Evolutionary conservation across 2,113 vertebrate genomes (phyloP).

Genomic region (Helogale parvula): DNA sequence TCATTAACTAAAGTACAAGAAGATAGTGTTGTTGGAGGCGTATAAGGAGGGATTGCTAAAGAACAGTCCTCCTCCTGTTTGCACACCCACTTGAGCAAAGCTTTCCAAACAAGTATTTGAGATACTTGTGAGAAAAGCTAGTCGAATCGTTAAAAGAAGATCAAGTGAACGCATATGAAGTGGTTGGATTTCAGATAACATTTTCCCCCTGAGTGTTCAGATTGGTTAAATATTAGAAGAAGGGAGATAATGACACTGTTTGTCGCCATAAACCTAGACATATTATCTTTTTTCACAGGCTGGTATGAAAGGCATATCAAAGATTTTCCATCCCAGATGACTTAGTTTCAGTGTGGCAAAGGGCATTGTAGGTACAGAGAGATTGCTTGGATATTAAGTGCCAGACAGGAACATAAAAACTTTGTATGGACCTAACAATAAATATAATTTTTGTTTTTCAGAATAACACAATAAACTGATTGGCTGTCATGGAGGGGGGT

Average conservation of each 20-base stretch:
- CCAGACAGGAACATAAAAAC: background rate
- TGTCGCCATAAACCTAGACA: conserved; percentile 86
- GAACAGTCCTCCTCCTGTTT: conserved; percentile 88
- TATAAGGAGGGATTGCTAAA: conserved; percentile 87
- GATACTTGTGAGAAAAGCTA: conserved; percentile 88
- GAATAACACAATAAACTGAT: background rate
- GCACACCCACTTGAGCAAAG: conserved; percentile 88
- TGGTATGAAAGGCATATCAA: conserved; percentile 86
- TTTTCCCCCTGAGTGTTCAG: conserved; percentile 89
- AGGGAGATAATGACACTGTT: conserved; percentile 88
- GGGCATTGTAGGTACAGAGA: conserved; percentile 59
- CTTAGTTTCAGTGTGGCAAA: conserved; percentile 70
- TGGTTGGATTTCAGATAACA: conserved; percentile 92
- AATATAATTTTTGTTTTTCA: background rate
- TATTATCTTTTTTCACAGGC: conserved; percentile 84
- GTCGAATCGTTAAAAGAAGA: conserved; percentile 90
- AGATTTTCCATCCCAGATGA: conserved; percentile 78
- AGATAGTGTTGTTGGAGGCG: conserved; percentile 87
- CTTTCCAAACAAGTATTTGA: conserved; percentile 90
- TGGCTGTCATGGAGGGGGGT: background rate
- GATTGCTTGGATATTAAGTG: background rate
- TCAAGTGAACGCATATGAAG: conserved; percentile 90
- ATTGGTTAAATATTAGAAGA: conserved; percentile 96
- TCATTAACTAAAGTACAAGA: conserved; percentile 89
- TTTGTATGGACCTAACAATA: background rate